Evolutionary conservation across 2,797 vertebrate genomes (phyloP), one percentile per base, ranked within the genome.

Genomic region (Aselliscus stoliczkanus): DNA sequence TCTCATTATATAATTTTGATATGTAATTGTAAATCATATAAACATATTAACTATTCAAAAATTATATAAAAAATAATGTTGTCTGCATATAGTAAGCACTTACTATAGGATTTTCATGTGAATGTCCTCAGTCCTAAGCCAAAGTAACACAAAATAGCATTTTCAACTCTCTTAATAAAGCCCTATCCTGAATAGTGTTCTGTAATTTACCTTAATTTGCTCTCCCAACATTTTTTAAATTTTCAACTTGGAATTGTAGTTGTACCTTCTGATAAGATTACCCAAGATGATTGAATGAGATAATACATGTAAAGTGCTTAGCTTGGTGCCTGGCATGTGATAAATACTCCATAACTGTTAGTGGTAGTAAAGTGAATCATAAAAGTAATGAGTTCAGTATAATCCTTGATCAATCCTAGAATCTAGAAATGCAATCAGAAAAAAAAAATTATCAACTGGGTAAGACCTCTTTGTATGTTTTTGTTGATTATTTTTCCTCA

Each of bases 171-270:
- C 54, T 21, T 56, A 56, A 84, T 37, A 73, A 80, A 83, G 11
- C 20, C 5, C 0, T 88, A 4, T 29, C 65, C 77, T 62, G 37
- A 90, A 82, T 56, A 10, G 7, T 69, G 13, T 64, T 75, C 42
- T 90, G 8, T 69, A 54, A 80, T 79, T 75, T 62, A 47, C 72
- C 72, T 80, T 88, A 20, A 86, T 69, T 73, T 90, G 15, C 31
- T 4, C 50, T 87, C 34, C 21, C 27, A 25, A 34, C 42, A 64
- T 27, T 90, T 93, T 5, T 25, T 82, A 58, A 44, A 58, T 90
- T 89, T 94, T 69, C 83, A 89, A 76, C 77, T 93, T 81, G 50
- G 69, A 81, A 93, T 90, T 90, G 62, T 14, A 69, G 25, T 88
- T 52, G 18, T 83, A 65, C 20, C 50, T 85, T 65, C 69, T 88